phyloP scores from a whole-genome alignment of 2,888 invertebrate genomes.

The Bombylius major region DNA sequence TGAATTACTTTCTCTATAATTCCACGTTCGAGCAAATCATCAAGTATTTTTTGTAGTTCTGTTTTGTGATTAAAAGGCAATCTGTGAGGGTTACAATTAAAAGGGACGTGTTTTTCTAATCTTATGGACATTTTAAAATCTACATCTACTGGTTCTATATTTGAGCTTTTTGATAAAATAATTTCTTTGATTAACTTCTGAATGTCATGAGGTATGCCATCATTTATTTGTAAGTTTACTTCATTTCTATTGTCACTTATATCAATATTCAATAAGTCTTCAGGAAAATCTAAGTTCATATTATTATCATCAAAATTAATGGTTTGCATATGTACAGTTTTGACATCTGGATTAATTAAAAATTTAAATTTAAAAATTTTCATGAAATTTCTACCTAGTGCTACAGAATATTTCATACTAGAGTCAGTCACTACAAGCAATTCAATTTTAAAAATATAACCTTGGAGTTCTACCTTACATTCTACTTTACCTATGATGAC shows the following conservation, averaged over 20 bases:
- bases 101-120: neutral
- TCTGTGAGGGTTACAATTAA: neutral
- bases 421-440: neutral
- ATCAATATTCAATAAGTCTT: neutral
- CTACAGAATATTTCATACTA: neutral
- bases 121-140: neutral
- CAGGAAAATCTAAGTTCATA: too few relatives aligned
- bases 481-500: neutral
- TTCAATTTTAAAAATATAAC: neutral
- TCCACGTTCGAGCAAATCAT: constrained; percentile 3
- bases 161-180: neutral
- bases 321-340: neutral
- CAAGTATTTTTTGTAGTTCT: constrained; percentile 1
- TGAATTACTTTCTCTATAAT: constrained; percentile 8
- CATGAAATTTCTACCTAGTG: neutral
- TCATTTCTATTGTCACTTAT: neutral
- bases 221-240: neutral
- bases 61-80: neutral
- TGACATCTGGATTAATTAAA: neutral
- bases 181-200: neutral
- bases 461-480: neutral
- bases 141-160: neutral
- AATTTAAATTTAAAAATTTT: too few relatives aligned
- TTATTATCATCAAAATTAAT: neutral
- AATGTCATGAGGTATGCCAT: neutral